Evolutionary conservation across 2,113 vertebrate genomes (phyloP), one percentile per base, ranked within the genome.

Genomic region (Pterocles burchelli): DNA sequence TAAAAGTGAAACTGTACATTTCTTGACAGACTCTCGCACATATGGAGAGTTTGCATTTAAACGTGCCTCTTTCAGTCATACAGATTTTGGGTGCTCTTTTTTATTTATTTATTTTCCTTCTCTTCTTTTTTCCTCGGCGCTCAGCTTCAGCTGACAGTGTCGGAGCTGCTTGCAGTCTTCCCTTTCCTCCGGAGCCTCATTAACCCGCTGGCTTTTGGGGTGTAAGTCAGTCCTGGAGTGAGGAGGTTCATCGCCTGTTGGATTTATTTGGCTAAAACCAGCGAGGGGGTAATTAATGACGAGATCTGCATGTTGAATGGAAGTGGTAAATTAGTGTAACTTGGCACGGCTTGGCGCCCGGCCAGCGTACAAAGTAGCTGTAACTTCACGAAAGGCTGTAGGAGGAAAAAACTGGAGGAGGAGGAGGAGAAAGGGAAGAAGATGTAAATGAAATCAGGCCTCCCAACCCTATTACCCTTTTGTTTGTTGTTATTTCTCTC

Each of bases 41-140:
- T 97, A 97, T 97, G 97, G 97, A 97, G 96, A 94, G 94, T 93
- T 96, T 97, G 93, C 95, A 96, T 96, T 97, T 88, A 94, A 96
- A 97, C 93, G 94, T 95, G 96, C 96, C 97, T 97, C 97, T 97
- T 97, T 94, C 97, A 97, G 97, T 97, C 96, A 96, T 92, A 71
- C 96, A 93, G 90, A 97, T 95, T 96, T 96, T 96, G 93, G 94
- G 93, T 96, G 91, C 93, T 94, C 95, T 96, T 96, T 90, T 48
- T 95, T 90, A 90, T 94, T 93, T 94, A 75, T 86, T 96, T 96
- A 70, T 85, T 93, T 87, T 16, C 65, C 34, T 45, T 41, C 68
- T 31, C 62, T n/a, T 65, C 28, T n/a, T 65, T 79, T 26, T 73
- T 52, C 57, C 46, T 38, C 67, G 36, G 77, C 31, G 4, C 95